A percentile compares a stretch with the other conserved stretches of the same genome.
Conservation (phyloP, 2,797 vertebrate genomes). For the Lemur catta region DNA sequence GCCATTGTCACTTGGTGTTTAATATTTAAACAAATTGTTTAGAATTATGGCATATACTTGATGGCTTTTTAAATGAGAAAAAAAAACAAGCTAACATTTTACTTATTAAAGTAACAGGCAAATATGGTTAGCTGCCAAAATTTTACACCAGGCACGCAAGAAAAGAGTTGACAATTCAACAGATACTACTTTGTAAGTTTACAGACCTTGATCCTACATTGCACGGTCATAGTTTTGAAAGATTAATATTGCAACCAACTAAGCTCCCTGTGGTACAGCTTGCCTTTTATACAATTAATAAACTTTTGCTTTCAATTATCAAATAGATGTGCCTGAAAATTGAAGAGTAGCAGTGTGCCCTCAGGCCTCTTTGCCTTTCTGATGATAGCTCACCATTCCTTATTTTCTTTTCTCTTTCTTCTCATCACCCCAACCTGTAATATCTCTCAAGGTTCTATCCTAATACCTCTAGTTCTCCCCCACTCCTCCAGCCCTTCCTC, state of each 20-base stretch:
- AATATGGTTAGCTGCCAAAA: not conserved
- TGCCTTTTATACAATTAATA: not conserved
- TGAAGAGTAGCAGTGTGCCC: no score
- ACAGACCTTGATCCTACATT: not conserved
- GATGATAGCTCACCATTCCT: not conserved
- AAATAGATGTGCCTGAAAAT: not conserved
- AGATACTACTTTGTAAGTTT: not conserved
- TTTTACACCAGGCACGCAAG: not conserved
- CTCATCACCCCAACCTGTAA: not conserved
- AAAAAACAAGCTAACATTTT: not conserved
- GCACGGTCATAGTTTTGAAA: not conserved
- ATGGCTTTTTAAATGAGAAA: slow-evolving; percentile 30
- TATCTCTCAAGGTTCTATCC: not conserved
- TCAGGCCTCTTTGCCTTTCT: not conserved
- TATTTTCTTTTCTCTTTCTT: not conserved
- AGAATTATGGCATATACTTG: slow-evolving; percentile 42
- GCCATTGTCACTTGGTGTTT: slow-evolving; percentile 44
- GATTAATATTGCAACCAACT: not conserved
- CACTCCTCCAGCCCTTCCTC: not conserved
- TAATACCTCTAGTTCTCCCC: not conserved
- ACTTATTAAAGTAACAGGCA: slow-evolving; percentile 16
- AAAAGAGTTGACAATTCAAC: not conserved
- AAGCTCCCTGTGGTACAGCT: not conserved
- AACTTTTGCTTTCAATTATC: not conserved
- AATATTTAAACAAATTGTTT: slow-evolving; percentile 64